Evolutionary conservation across 2,113 vertebrate species (phyloP).

Genomic region (Apus apus): DNA sequence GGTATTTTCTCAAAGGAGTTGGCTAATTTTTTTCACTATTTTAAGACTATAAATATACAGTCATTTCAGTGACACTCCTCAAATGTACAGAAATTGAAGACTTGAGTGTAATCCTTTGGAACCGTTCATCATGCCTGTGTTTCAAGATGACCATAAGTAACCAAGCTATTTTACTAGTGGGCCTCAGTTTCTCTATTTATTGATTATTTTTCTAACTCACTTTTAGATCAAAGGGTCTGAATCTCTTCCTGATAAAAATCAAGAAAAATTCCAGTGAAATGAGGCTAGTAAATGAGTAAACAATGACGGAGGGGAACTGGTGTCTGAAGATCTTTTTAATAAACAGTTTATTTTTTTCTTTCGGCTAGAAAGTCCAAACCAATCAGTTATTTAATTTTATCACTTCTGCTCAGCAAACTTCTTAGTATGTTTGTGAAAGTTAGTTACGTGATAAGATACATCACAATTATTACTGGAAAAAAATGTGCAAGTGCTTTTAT

Average conservation of each 20-base stretch:
- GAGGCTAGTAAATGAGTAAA: background rate
- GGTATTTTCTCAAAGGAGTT: background rate
- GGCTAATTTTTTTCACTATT: background rate
- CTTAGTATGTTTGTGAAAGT: slow-evolving; percentile 82
- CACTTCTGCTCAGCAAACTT: slow-evolving; percentile 67
- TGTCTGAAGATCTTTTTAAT: background rate
- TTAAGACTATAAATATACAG: background rate
- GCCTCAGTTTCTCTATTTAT: background rate
- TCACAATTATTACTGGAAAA: slow-evolving; percentile 76
- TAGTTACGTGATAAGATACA: slow-evolving; percentile 90
- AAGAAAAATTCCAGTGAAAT: background rate
- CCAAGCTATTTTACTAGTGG: background rate
- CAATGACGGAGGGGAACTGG: background rate
- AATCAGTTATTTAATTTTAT: slow-evolving; percentile 77
- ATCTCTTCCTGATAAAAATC: background rate
- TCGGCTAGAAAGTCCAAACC: slow-evolving; percentile 39
- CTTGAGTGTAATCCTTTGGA: background rate
- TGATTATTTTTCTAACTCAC: background rate
- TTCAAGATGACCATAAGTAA: background rate
- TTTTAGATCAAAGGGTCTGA: background rate
- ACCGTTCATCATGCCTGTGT: background rate
- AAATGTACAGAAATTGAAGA: background rate
- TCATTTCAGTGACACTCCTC: background rate
- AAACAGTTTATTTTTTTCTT: background rate
- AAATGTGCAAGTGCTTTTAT: slow-evolving; percentile 78